Evolutionary conservation across 2,797 vertebrate species (phyloP).

Genomic region (Platyrinchus mystaceus): DNA sequence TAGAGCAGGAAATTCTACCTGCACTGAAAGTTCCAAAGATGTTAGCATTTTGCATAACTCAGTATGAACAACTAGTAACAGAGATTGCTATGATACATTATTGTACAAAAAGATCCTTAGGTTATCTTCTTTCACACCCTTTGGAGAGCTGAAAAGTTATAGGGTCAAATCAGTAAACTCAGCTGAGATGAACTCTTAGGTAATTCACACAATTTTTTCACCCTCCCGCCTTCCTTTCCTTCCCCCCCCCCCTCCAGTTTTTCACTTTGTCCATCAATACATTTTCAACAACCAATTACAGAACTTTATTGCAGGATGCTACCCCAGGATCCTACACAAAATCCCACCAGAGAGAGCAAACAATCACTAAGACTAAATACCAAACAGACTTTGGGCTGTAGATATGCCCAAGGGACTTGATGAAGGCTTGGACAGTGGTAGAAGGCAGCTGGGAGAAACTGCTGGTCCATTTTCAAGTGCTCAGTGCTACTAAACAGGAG

Average conservation of each 20-base stretch:
- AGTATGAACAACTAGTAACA: background rate
- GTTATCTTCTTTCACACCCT: background rate
- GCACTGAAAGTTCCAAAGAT: background rate
- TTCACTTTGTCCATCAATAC: background rate
- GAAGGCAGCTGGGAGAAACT: background rate
- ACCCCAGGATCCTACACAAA: background rate
- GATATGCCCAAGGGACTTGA: background rate
- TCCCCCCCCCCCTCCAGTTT: background rate
- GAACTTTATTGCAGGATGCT: background rate
- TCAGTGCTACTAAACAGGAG: background rate
- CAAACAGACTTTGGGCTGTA: background rate
- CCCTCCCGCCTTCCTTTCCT: rapidly evolving
- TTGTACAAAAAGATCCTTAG: background rate
- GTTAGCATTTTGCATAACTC: background rate
- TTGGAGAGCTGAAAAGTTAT: background rate
- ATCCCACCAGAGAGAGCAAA: background rate
- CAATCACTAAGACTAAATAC: background rate
- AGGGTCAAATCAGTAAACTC: background rate
- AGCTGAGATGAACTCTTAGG: background rate
- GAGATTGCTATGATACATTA: background rate
- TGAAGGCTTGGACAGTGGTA: background rate
- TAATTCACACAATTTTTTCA: background rate
- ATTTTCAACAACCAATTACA: background rate
- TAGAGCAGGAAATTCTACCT: background rate
- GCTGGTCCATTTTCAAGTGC: background rate